Evolutionary conservation across 1,140 invertebrate genomes (phyloP).

Genomic region (Trichonephila clavata): DNA sequence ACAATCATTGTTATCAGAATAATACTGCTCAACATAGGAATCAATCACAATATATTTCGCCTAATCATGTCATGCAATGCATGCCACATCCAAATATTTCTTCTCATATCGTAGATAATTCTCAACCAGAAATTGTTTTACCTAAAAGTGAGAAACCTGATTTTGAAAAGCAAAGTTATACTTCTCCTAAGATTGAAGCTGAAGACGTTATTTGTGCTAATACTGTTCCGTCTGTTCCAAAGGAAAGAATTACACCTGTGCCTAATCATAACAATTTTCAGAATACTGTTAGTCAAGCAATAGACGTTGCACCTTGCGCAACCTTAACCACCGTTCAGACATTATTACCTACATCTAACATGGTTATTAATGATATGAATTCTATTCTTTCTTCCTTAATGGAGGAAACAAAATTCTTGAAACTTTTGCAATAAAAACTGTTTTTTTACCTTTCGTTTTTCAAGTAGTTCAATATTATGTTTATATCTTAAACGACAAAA

Average conservation of each 20-base stretch:
- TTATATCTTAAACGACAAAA: too few species aligned
- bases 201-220: background rate
- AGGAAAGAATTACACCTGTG: slow-evolving; percentile 3
- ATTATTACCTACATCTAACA: slow-evolving; percentile 88
- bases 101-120: background rate
- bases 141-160: slow-evolving; percentile 47
- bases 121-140: slow-evolving; percentile 4
- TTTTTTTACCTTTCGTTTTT: too few species aligned
- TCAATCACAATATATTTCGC: slow-evolving; percentile 1
- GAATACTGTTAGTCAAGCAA: background rate
- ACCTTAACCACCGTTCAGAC: slow-evolving; percentile 38
- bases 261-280: slow-evolving; percentile 32
- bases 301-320: background rate
- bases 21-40: background rate
- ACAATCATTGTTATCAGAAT: slow-evolving; percentile 8
- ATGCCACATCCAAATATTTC: background rate
- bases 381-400: slow-evolving; percentile 93
- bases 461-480: too few species aligned
- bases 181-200: slow-evolving; percentile 25
- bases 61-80: slow-evolving; percentile 48
- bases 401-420: slow-evolving; percentile 95
- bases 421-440: slow-evolving; percentile 87
- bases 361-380: slow-evolving; percentile 97
- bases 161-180: slow-evolving; percentile 10
- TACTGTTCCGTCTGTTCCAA: slow-evolving; percentile 17